Evolutionary conservation across 2,888 invertebrate genomes (phyloP).

Genomic region (Tortricodes alternella): DNA sequence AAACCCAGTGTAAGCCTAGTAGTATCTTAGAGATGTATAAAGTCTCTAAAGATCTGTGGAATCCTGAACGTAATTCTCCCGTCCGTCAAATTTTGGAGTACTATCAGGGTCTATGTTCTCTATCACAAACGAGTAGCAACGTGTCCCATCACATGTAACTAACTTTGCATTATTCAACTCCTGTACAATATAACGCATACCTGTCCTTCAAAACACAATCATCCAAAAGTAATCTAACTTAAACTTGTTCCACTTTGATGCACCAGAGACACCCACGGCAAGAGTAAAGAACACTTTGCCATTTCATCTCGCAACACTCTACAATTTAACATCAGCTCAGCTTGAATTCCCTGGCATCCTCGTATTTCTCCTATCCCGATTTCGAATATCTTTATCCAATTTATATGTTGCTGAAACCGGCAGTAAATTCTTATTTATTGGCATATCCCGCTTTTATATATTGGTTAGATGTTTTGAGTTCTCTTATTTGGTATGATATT

Average conservation of each 20-base stretch:
- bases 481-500: slow-evolving; percentile 39
- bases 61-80: too few species aligned
- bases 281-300: background rate
- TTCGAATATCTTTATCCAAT: slow-evolving; percentile 69
- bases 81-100: too few species aligned
- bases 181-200: background rate
- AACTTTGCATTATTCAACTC: background rate
- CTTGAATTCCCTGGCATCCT: slow-evolving; percentile 45
- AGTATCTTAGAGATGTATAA: too few species aligned
- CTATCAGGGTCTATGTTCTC: too few species aligned
- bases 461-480: slow-evolving; percentile 39
- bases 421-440: slow-evolving; percentile 58
- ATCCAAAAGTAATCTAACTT: background rate
- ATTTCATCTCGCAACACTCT: slow-evolving; percentile 23
- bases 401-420: slow-evolving; percentile 48
- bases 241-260: background rate
- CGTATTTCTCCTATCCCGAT: slow-evolving; percentile 45
- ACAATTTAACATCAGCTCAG: slow-evolving; percentile 46
- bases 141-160: background rate
- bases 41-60: too few species aligned
- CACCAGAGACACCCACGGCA: background rate
- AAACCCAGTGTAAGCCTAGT: too few species aligned
- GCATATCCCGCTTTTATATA: slow-evolving; percentile 41
- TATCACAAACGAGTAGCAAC: too few species aligned
- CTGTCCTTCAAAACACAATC: background rate